phyloP scores from a whole-genome alignment of 2,888 invertebrate genomes.

The Bellardia bayeri region DNA sequence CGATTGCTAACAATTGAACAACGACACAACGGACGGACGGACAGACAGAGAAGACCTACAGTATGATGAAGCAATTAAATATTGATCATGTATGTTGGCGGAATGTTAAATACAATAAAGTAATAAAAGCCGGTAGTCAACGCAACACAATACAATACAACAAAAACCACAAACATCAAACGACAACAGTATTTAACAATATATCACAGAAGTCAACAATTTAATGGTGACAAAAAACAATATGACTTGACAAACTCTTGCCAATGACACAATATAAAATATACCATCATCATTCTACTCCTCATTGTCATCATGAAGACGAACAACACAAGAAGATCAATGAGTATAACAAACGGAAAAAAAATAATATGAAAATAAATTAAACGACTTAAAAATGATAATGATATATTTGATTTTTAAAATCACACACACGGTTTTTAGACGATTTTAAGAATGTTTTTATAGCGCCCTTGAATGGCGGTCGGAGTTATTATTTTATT shows the following conservation, averaged over 20 bases:
- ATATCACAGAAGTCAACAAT: constrained; percentile 72
- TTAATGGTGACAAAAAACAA: constrained; percentile 74
- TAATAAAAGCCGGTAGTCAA: constrained; percentile 68
- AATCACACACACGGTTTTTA: constrained; percentile 46
- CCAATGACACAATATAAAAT: constrained; percentile 70
- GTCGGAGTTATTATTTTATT: background rate
- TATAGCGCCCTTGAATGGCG: constrained; percentile 67
- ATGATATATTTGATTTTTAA: constrained; percentile 62
- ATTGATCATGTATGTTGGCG: constrained; percentile 81
- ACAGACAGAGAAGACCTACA: constrained; percentile 22
- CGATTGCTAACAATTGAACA: constrained; percentile 50
- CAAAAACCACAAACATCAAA: constrained; percentile 16
- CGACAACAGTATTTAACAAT: constrained; percentile 68
- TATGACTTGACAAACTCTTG: constrained; percentile 72
- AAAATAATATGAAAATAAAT: constrained; percentile 37
- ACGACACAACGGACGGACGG: background rate
- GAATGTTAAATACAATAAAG: constrained; percentile 71
- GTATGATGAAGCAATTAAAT: constrained; percentile 81
- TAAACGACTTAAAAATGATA: constrained; percentile 55
- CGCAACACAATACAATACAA: constrained; percentile 8
- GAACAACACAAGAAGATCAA: constrained; percentile 43
- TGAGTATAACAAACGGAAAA: constrained; percentile 1
- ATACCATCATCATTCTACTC: constrained; percentile 40
- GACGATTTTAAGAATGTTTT: constrained; percentile 64
- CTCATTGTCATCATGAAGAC: constrained; percentile 35